These are phyloP conservation scores for Phocides pigmalion DNA, from an alignment of 1,140 invertebrate species.

Conservation along the genomic window DNA sequence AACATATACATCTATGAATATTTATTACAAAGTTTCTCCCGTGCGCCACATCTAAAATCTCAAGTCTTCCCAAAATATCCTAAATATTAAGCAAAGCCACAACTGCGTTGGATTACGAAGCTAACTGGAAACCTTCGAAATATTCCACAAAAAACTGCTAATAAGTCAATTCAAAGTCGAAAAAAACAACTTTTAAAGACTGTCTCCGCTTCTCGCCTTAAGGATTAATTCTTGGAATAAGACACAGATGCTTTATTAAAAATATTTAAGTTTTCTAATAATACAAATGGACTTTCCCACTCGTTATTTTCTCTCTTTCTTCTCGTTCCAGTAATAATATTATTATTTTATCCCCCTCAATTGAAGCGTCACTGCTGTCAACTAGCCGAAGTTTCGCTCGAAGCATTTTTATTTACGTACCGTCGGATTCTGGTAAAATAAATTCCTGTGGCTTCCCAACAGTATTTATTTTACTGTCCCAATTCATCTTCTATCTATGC, in stretches of 20 bases:
- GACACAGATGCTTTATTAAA: conserved; percentile 54
- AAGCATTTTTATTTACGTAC: conserved; percentile 61
- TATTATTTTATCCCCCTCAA: conserved; percentile 59
- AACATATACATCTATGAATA: conserved; percentile 8
- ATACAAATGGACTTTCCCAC: conserved; percentile 66
- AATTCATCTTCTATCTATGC: conserved; percentile 30
- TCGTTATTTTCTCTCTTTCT: no score
- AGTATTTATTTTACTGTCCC: conserved; percentile 31
- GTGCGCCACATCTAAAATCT: conserved; percentile 9
- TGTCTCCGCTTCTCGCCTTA: conserved; percentile 18
- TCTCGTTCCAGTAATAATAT: conserved; percentile 66
- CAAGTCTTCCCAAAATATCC: conserved; percentile 12
- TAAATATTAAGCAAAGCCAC: conserved; percentile 20
- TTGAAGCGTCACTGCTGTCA: conserved; percentile 57
- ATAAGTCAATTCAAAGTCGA: conserved; percentile 34
- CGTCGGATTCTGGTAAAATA: conserved; percentile 43
- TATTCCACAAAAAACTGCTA: conserved; percentile 22
- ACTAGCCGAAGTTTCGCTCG: conserved; percentile 56
- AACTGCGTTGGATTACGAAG: conserved; percentile 18
- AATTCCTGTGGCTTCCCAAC: conserved; percentile 34
- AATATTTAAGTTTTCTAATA: conserved; percentile 64
- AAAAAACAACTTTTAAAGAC: conserved; percentile 25
- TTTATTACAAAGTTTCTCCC: conserved; percentile 11
- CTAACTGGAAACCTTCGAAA: conserved; percentile 6
- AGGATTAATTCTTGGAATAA: conserved; percentile 27